Conservation (phyloP, 1,140 invertebrate genomes). For the Temnothorax curvispinosus region DNA sequence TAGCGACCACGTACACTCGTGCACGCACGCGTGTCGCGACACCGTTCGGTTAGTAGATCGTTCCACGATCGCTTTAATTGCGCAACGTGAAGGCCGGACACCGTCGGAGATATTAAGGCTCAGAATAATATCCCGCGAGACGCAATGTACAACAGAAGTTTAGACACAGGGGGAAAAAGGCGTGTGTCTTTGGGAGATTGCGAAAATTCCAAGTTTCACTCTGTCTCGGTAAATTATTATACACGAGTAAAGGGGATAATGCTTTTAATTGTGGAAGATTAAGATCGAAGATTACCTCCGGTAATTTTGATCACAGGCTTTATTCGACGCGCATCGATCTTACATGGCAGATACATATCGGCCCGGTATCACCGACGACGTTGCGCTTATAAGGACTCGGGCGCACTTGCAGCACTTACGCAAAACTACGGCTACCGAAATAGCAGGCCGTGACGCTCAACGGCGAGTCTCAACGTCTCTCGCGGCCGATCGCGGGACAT, state of each 20-base stretch:
- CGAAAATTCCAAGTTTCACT: neutral
- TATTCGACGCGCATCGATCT: slow-evolving; percentile 48
- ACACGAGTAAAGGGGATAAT: neutral
- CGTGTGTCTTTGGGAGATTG: neutral
- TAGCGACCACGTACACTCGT: neutral
- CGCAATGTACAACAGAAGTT: neutral
- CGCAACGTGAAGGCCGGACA: neutral
- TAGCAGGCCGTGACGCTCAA: neutral
- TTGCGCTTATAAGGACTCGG: slow-evolving; percentile 36
- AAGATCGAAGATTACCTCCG: slow-evolving; percentile 5
- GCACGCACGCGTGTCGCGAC: slow-evolving; percentile 20
- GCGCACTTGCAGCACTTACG: slow-evolving; percentile 5
- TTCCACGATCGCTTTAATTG: slow-evolving; percentile 20
- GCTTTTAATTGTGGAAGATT: slow-evolving; percentile 28
- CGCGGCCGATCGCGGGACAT: slow-evolving; percentile 19
- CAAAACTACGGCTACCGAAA: slow-evolving; percentile 53
- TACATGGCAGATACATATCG: slow-evolving; percentile 34
- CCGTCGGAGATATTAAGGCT: neutral
- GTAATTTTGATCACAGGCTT: slow-evolving; percentile 38
- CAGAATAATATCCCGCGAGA: neutral
- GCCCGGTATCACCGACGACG: slow-evolving; percentile 12
- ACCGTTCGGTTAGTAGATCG: neutral
- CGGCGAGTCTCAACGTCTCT: neutral
- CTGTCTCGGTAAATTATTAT: neutral
- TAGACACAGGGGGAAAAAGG: neutral